phyloP scores from a whole-genome alignment of 2,888 invertebrate species.

The Siphlonurus alternatus region DNA sequence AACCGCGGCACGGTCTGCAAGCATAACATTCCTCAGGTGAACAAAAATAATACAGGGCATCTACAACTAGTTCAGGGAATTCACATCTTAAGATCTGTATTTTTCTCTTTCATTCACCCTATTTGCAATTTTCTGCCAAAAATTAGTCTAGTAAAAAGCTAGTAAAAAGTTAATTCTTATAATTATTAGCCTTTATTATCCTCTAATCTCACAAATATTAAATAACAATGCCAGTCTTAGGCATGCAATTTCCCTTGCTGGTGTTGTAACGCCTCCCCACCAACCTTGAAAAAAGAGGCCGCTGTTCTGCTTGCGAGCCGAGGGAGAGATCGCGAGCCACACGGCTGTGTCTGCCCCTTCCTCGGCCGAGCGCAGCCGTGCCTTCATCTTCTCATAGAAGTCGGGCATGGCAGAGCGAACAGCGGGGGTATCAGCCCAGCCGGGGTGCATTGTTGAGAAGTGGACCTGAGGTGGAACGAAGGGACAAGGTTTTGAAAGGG shows the following conservation, averaged over 20 bases:
- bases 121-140: no score
- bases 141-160: no score
- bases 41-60: no score
- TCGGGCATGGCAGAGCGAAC: slow-evolving; percentile 23
- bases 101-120: no score
- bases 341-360: slow-evolving; percentile 30
- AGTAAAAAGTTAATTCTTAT: no score
- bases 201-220: no score
- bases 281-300: slow-evolving; percentile 27
- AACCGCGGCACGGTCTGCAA: slow-evolving; percentile 25
- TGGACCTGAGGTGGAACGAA: no score
- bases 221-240: not conserved
- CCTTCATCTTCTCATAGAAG: slow-evolving; percentile 29
- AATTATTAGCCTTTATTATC: no score
- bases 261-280: not conserved
- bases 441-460: slow-evolving; percentile 31
- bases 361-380: slow-evolving; percentile 24
- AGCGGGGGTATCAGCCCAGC: slow-evolving; percentile 32
- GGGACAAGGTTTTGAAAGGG: no score
- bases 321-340: slow-evolving; percentile 27
- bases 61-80: no score
- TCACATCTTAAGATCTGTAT: no score
- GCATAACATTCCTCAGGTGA: no score
- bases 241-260: not conserved
- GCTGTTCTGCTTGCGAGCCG: slow-evolving; percentile 20